Evolutionary conservation across 2,113 vertebrate genomes (phyloP).

Genomic region (Tychaedon coryphoeus): DNA sequence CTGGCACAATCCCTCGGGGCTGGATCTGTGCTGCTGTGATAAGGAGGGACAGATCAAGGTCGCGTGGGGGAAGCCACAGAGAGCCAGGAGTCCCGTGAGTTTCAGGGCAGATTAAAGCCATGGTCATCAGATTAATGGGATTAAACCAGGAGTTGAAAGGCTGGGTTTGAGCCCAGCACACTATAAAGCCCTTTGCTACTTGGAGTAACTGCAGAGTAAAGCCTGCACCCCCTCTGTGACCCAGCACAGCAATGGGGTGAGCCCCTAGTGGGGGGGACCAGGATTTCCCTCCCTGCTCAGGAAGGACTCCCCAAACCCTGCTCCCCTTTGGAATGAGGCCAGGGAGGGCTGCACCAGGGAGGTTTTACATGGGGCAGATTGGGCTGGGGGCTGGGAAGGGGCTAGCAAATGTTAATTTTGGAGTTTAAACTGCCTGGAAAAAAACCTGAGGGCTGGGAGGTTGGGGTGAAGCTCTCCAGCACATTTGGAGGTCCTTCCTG

Average conservation of each 20-base stretch:
- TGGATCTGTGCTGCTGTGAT: not conserved
- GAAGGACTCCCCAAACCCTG: not conserved
- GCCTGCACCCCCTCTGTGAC: not conserved
- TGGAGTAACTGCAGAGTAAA: not conserved
- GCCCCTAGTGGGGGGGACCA: accelerated
- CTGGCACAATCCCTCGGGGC: not conserved
- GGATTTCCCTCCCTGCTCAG: not conserved
- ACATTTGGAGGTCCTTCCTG: not conserved
- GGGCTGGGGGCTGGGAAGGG: not conserved
- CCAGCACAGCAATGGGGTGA: accelerated
- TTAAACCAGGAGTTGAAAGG: not conserved
- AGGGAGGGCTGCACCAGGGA: not conserved
- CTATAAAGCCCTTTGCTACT: not conserved
- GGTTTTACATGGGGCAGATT: accelerated
- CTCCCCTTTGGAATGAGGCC: not conserved
- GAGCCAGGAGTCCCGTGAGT: not conserved
- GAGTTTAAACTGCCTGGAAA: not conserved
- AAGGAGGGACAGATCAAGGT: not conserved
- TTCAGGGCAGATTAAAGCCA: not conserved
- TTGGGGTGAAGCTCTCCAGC: not conserved
- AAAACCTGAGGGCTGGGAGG: not conserved
- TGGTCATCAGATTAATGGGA: not conserved
- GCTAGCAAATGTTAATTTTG: not conserved
- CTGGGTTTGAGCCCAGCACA: not conserved
- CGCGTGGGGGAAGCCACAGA: accelerated